Percentiles rank a stretch among this genome's conserved stretches.
Conservation (phyloP, 1,140 invertebrate genomes). For the Dendroctonus valens region DNA sequence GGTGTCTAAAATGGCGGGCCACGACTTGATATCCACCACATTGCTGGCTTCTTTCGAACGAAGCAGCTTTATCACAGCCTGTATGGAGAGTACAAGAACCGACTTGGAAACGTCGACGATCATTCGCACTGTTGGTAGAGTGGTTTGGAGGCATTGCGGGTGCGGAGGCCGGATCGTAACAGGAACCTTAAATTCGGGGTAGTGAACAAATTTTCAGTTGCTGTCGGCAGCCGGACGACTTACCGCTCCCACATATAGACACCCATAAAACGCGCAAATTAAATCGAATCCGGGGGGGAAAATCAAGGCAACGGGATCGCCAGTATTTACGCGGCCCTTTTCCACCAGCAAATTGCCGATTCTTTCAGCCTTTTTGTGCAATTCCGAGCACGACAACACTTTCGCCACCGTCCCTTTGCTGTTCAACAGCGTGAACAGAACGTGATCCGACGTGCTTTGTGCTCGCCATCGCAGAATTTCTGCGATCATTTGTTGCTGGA, state of each 20-base stretch:
- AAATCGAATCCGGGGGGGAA: conserved; percentile 97
- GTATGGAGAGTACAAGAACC: conserved; percentile 93
- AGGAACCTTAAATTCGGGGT: conserved; percentile 59
- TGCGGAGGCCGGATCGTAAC: conserved; percentile 98
- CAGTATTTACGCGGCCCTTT: conserved; percentile 91
- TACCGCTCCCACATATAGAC: conserved; percentile 94
- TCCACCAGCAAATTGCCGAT: conserved; percentile 93
- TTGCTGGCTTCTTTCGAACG: conserved; percentile 96
- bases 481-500: conserved; percentile 94
- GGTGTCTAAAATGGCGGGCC: conserved; percentile 94
- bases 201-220: no score
- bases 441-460: conserved; percentile 91
- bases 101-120: conserved; percentile 98
- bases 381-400: conserved; percentile 88
- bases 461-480: conserved; percentile 96
- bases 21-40: conserved; percentile 93
- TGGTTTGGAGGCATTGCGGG: conserved; percentile 96
- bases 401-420: conserved; percentile 88
- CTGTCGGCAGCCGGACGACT: no score
- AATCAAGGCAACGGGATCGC: conserved; percentile 98
- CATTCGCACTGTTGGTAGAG: conserved; percentile 93
- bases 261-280: conserved; percentile 99
- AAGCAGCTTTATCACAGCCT: conserved; percentile 91
- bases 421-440: conserved; percentile 96
- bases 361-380: conserved; percentile 95